Percentiles rank a stretch among this genome's conserved stretches.
Conservation (phyloP, 2,888 invertebrate genomes). For the Zootermopsis nevadensis region DNA sequence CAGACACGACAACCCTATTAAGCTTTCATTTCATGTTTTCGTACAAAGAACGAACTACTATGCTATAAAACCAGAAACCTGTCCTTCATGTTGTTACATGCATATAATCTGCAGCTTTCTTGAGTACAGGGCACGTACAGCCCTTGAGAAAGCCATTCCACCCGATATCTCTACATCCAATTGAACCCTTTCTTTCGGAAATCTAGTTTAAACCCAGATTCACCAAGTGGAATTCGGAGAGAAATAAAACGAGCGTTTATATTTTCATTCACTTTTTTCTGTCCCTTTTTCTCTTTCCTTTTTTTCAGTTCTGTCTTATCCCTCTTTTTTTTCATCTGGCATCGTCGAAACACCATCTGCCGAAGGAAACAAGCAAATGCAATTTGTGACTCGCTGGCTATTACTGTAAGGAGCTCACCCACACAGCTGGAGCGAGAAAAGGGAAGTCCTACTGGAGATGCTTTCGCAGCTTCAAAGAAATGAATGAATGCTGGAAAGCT, state of each 20-base stretch:
- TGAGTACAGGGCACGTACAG: not conserved
- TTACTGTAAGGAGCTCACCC: conserved; percentile 28
- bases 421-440: not conserved
- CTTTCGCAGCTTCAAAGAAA: conserved; percentile 34
- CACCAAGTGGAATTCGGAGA: conserved; percentile 36
- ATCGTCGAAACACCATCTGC: conserved; percentile 46
- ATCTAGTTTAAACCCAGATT: conserved; percentile 31
- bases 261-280: conserved; percentile 43
- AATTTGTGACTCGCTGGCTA: conserved; percentile 48
- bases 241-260: conserved; percentile 43
- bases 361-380: conserved; percentile 52
- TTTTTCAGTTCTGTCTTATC: conserved; percentile 30
- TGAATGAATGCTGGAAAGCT: conserved; percentile 35
- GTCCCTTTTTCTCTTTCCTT: not conserved
- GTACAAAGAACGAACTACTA: no score
- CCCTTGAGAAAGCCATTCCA: not conserved
- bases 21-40: no score
- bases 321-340: conserved; percentile 27
- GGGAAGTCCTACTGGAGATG: not conserved
- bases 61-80: no score
- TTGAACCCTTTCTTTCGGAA: conserved; percentile 23
- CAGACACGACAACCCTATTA: no score
- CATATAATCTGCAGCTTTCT: no score
- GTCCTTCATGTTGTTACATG: no score
- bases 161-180: not conserved